Evolutionary conservation across 2,113 vertebrate genomes (phyloP), one percentile per base, ranked within the genome.

Genomic region (Erythrocebus patas): DNA sequence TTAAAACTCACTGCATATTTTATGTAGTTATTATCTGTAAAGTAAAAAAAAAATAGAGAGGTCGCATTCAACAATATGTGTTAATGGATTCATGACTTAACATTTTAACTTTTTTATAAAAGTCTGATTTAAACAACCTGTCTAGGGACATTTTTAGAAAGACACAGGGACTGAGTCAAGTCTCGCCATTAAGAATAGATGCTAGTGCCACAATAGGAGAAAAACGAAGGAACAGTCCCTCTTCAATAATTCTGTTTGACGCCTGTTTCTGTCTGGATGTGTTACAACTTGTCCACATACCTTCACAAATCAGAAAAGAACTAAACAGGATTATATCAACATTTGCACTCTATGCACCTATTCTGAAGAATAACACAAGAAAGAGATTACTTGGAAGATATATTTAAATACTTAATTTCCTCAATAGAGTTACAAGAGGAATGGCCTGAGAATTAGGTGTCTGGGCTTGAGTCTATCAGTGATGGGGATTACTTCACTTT

Each of bases 61-160:
- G 52, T 72, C 55, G 68, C 57, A 89, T 50, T 89, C 12, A 55
- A 23, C 70, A 81, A 93, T 72, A 73, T n/a, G 55, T 59, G 23
- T 87, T 84, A 16, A 55, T 93, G 68, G 23, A 87, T 25, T 85
- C 27, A 23, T 20, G 57, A 18, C 57, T 96, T 91, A n/a, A 78
- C 43, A 91, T 66, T 93, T 89, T 72, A 89, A 43, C 13, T 27
- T 78, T 88, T 89, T 93, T 48, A 92, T 68, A 59, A 97, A 93
- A 94, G 81, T 48, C 57, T 93, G 30, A 73, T 72, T 87, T 97
- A 91, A 95, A 92, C n/a, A 84, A 76, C 23, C 35, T 84, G 48
- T 52, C 27, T 22, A 88, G 66, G 35, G 45, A 72, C 17, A 76
- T 50, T 38, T 64, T 27, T 25, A 32, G n/a, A 76, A 91, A 95